These are phyloP conservation scores for Lordiphosa andalusiaca DNA, from an alignment of 2,888 invertebrate species.

Conservation along the genomic window DNA sequence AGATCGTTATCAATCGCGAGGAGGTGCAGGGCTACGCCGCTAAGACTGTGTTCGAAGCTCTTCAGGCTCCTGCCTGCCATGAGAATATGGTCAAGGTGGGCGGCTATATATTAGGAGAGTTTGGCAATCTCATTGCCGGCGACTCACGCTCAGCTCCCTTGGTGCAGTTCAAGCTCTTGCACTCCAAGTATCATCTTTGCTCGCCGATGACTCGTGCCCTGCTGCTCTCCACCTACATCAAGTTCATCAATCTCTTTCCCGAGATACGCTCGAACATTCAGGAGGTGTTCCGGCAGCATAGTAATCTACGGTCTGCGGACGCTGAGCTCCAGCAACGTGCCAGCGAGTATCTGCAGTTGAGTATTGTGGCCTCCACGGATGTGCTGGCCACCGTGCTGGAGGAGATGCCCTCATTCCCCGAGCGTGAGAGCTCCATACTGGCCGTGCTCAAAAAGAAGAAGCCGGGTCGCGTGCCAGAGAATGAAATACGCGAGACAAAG, in stretches of 20 bases:
- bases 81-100: slow-evolving; percentile 99
- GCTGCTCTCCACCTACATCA: slow-evolving; percentile 98
- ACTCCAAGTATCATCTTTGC: slow-evolving; percentile 99
- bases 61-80: slow-evolving; percentile 99
- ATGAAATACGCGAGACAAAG: slow-evolving; percentile 90
- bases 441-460: slow-evolving; percentile 99
- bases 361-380: slow-evolving; percentile 97
- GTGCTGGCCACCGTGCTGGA: slow-evolving; percentile 98
- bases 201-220: slow-evolving; percentile 98
- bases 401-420: slow-evolving; percentile 99
- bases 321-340: slow-evolving; percentile 99
- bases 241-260: slow-evolving; percentile 99
- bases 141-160: slow-evolving; percentile 97
- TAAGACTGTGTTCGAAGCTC: slow-evolving; percentile 99
- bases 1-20: slow-evolving; percentile 99
- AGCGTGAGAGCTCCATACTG: slow-evolving; percentile 97
- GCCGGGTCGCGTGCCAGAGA: slow-evolving; percentile 95
- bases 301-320: slow-evolving; percentile 97
- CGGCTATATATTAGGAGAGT: slow-evolving; percentile 99
- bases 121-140: slow-evolving; percentile 99
- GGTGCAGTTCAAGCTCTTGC: slow-evolving; percentile 98
- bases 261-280: slow-evolving; percentile 98
- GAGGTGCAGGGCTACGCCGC: slow-evolving; percentile 99
- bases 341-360: slow-evolving; percentile 97
- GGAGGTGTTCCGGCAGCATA: slow-evolving; percentile 95